These are phyloP conservation scores for Oxygymnocypris stewartii DNA, from an alignment of 2,113 vertebrate species.

Conservation along the genomic window DNA sequence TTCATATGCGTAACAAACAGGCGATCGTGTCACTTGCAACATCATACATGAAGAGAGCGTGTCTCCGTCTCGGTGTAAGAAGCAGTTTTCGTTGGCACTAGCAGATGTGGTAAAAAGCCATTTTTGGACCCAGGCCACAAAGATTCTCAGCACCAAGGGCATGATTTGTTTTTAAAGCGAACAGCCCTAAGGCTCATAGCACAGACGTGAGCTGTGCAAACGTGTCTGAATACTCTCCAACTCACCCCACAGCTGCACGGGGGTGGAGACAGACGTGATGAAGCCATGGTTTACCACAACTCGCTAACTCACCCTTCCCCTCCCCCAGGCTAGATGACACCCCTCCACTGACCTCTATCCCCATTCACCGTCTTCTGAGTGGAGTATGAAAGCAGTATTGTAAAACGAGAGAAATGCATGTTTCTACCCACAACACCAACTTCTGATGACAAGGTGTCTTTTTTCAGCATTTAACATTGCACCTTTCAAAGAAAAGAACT, in stretches of 20 bases:
- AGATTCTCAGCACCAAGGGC: constrained; percentile 3
- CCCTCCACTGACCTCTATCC: constrained; percentile 23
- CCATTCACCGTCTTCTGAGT: neutral
- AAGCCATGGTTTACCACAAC: constrained; percentile 7
- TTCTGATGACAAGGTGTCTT: neutral
- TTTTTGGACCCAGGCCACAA: neutral
- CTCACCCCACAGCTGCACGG: neutral
- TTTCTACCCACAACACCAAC: neutral
- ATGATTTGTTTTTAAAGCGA: neutral
- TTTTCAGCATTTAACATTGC: neutral
- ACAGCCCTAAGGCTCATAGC: neutral
- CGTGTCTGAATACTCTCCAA: constrained; percentile 1
- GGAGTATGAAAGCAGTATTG: neutral
- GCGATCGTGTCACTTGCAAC: neutral
- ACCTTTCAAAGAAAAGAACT: neutral
- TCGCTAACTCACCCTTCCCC: neutral
- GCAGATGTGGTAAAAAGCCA: neutral
- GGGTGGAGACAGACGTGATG: constrained; percentile 13
- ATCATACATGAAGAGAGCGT: neutral
- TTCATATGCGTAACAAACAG: neutral
- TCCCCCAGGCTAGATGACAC: neutral
- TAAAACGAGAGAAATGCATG: neutral
- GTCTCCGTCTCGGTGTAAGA: neutral
- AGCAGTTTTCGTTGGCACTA: neutral
- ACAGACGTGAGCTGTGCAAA: neutral